Conservation (phyloP, 1,140 invertebrate genomes). For the Procambarus virginalis region DNA sequence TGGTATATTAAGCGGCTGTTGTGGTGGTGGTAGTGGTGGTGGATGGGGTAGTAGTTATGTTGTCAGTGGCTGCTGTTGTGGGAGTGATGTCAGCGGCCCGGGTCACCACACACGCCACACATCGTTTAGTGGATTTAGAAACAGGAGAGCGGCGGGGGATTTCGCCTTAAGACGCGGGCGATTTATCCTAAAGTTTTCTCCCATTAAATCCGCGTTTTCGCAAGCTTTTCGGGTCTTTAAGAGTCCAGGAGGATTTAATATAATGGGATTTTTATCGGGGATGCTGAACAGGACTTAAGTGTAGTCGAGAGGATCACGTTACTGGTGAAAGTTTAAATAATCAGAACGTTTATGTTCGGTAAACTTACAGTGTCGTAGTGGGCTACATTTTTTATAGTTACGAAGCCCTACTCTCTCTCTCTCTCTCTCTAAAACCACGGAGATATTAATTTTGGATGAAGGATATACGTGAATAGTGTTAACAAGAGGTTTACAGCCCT, state of each 20-base stretch:
- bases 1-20: too few relatives aligned
- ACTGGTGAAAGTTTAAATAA: not conserved
- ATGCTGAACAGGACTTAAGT: not conserved
- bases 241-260: not conserved
- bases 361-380: too few relatives aligned
- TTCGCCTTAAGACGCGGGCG: not conserved
- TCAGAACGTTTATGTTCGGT: too few relatives aligned
- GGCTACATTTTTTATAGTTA: too few relatives aligned
- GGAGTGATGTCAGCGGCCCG: not conserved
- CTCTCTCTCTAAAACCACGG: too few relatives aligned
- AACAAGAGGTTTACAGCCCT: too few relatives aligned
- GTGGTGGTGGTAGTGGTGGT: too few relatives aligned
- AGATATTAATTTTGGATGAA: too few relatives aligned
- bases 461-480: too few relatives aligned
- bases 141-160: not conserved
- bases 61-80: too few relatives aligned
- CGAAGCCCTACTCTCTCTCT: too few relatives aligned
- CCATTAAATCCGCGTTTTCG: not conserved
- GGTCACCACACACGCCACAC: not conserved
- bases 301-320: not conserved
- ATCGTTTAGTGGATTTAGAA: not conserved
- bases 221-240: not conserved
- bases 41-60: too few relatives aligned
- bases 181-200: not conserved
- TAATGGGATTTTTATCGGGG: not conserved